Evolutionary conservation across 92 coral and sea anemone genomes (phyloP), one percentile per base, ranked within the genome.

Genomic region (Umimayanthus chanpuru): DNA sequence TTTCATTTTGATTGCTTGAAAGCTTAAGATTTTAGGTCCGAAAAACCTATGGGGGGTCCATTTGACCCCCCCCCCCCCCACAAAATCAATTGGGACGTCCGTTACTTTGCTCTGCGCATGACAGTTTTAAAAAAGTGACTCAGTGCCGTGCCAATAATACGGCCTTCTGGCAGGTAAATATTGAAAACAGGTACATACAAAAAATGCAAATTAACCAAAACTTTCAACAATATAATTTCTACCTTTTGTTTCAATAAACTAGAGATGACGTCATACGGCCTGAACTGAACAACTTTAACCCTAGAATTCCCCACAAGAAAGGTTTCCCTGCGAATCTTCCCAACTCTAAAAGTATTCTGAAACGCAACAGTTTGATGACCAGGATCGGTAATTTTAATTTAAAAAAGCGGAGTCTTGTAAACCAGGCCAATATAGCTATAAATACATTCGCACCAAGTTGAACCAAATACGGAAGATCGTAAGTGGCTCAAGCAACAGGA

Each of bases 381-480:
- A 10, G 50, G 50, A 44, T n/a, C n/a, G n/a, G n/a, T n/a, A n/a
- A n/a, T n/a, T n/a, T n/a, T n/a, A 49, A 44, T 6, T 80, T 7
- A 9, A 29, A 80, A 47, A 25, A 41, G 1, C 80, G 16, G 26
- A 21, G 80, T 7, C 25, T 44, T 9, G 0, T 5, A 11, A 49
- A 16, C 36, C 11, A 55, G 64, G 40, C 70, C 84, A 29, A 53
- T 80, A 80, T 28, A 20, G 68, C 68, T 61, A 3, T 26, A 29
- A 58, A 30, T 53, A 38, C 30, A 30, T 11, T 28, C n/a, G 21
- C 64, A 56, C 44, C 71, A 58, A 56, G 7, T 56, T 30, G 32
- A 18, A 16, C 84, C 84, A 80, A 80, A 80, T 80, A 80, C 84
- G 84, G 84, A 76, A 40, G 10, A 40, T 74, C 50, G 4, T 58